Conservation (phyloP, 2,888 invertebrate genomes). For the Tupiocoris notatus region DNA sequence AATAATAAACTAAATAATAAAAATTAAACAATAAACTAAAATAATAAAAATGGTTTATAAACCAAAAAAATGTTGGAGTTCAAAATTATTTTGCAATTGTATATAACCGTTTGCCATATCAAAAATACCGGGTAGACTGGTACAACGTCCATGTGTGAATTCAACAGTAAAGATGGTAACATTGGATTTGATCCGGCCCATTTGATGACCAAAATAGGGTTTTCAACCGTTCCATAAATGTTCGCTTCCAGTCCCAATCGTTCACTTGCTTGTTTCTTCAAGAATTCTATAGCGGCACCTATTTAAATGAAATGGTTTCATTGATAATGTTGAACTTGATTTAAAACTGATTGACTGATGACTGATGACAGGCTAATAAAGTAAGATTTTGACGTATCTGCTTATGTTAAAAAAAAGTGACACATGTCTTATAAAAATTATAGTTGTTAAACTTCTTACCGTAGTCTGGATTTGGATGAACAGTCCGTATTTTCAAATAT, state of each 20-base stretch:
- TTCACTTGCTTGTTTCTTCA: constrained; percentile 68
- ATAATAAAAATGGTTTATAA: too few relatives aligned
- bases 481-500: constrained; percentile 32
- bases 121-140: constrained; percentile 78
- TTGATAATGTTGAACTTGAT: background rate
- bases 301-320: constrained; percentile 44
- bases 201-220: constrained; percentile 80
- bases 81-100: too few relatives aligned
- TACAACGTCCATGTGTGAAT: constrained; percentile 96
- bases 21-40: too few relatives aligned
- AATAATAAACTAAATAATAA: too few relatives aligned
- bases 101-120: too few relatives aligned
- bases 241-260: constrained; percentile 65
- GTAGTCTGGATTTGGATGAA: constrained; percentile 42
- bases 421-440: too few relatives aligned
- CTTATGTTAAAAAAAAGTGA: too few relatives aligned
- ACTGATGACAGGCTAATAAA: too few relatives aligned
- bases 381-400: too few relatives aligned
- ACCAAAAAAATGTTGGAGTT: too few relatives aligned
- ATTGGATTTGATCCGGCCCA: constrained; percentile 73
- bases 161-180: constrained; percentile 73
- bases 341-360: too few relatives aligned
- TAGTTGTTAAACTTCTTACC: constrained; percentile 27
- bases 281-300: constrained; percentile 77
- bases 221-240: constrained; percentile 62